A percentile compares a stretch with the other conserved stretches of the same genome.
Evolutionary conservation across 2,888 invertebrate species (phyloP).

Genomic region (Agriopis marginaria): DNA sequence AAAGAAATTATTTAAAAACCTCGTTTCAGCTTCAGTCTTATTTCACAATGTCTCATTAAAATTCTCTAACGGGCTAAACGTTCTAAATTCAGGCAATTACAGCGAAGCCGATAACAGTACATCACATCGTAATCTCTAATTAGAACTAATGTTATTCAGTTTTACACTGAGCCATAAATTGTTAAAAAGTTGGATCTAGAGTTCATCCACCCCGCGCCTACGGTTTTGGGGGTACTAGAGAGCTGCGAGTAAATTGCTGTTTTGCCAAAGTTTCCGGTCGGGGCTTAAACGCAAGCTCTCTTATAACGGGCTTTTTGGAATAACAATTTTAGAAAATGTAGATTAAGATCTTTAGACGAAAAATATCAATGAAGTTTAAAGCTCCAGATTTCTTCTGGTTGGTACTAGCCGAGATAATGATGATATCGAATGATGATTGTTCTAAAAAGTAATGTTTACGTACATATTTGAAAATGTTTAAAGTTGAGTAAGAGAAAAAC

Average conservation of each 20-base stretch:
- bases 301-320: conserved; percentile 48
- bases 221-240: conserved; percentile 59
- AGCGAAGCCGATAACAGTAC: conserved; percentile 26
- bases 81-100: conserved; percentile 31
- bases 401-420: background rate
- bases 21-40: conserved; percentile 25
- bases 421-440: background rate
- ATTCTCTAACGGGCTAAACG: conserved; percentile 28
- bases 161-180: conserved; percentile 36
- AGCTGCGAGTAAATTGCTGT: conserved; percentile 55
- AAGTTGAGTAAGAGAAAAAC: background rate
- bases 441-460: background rate
- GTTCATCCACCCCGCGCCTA: conserved; percentile 69
- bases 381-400: background rate
- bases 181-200: conserved; percentile 39
- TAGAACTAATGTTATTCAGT: conserved; percentile 43
- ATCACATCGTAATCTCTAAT: conserved; percentile 27
- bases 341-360: background rate
- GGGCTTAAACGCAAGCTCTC: conserved; percentile 51
- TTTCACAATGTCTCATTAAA: conserved; percentile 29
- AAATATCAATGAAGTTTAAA: background rate
- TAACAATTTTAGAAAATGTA: conserved; percentile 18
- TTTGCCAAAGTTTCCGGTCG: conserved; percentile 58
- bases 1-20: conserved; percentile 4
- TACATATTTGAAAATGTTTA: background rate